These are phyloP conservation scores for Selenia dentaria DNA, from an alignment of 2,888 invertebrate genomes.

Conservation along the genomic window DNA sequence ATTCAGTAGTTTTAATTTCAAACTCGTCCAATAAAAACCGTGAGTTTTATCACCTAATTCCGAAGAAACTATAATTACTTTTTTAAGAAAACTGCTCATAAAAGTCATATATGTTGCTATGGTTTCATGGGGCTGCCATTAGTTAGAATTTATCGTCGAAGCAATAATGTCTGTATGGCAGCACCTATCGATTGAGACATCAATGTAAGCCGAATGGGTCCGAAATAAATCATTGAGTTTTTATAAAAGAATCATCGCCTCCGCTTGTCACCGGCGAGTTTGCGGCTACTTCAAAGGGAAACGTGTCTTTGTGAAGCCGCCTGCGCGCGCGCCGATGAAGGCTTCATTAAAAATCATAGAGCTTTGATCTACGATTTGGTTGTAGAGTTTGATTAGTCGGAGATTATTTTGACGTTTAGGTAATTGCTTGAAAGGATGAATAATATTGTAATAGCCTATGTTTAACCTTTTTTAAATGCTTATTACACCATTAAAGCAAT, in stretches of 20 bases:
- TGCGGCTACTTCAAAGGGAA: conserved; percentile 60
- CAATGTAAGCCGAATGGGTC: conserved; percentile 47
- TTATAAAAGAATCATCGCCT: conserved; percentile 80
- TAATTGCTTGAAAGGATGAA: conserved; percentile 52
- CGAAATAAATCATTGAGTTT: conserved; percentile 78
- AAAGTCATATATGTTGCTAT: conserved; percentile 24
- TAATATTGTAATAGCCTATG: conserved; percentile 34
- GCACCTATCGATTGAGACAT: conserved; percentile 40
- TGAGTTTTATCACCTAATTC: conserved; percentile 37
- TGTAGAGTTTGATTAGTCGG: conserved; percentile 51
- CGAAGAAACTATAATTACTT: conserved; percentile 31
- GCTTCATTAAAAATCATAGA: conserved; percentile 65
- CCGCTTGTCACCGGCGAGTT: conserved; percentile 61
- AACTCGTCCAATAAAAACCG: conserved; percentile 23
- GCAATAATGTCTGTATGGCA: conserved; percentile 26
- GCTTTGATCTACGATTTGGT: conserved; percentile 60
- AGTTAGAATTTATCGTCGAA: conserved; percentile 30
- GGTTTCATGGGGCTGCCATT: conserved; percentile 27
- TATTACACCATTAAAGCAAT: conserved; percentile 14
- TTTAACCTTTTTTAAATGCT: conserved; percentile 9
- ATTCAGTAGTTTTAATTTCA: conserved; percentile 14
- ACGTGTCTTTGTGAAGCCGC: conserved; percentile 60
- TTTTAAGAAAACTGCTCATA: conserved; percentile 32
- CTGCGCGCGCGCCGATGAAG: conserved; percentile 61
- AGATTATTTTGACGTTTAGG: conserved; percentile 44